Base-by-base conservation (phyloP, 2,113 vertebrate species). In the Triplophysa rosa region DNA sequence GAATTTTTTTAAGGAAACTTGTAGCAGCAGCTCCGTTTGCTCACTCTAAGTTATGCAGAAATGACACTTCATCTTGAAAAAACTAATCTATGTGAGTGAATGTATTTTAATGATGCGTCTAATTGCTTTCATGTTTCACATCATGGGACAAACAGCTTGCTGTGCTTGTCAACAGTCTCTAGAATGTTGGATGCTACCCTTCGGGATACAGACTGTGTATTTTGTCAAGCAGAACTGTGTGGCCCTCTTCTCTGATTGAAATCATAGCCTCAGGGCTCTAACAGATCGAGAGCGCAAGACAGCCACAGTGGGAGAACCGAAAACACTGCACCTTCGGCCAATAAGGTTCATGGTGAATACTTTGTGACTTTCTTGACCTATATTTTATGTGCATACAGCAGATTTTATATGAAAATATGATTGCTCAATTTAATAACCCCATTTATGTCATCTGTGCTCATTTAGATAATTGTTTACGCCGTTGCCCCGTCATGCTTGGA, bases 221-320 rank as follows among this genome's bases (percentile, higher is more conserved):
- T 79, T 80, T 81, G 74, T 81, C 56, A 75, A 79, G 67, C 75
- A 79, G 66, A 85, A 79, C 59, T 23, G 79, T 23, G 26, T 77
- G 81, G 67, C 47, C 49, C 37, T 77, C 65, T 67, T 80, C 73
- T 76, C 59, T 37, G 26, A 67, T 64, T 72, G 66, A 72, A 86
- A 81, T 79, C 61, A 72, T 52, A 40, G 80, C 79, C 79, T 77
- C 40, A 3, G 75, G 80, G 79, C 75, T 54, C 17, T 12, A 62
- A 64, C 24, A 67, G 62, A 76, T 74, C 10, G 42, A 40, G 76
- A 74, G 58, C 47, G 49, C 40, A 63, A 47, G 49, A 68, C 73
- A 81, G 61, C 40, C 56, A 64, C 63, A 65, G 65, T 66, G 67
- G 68, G 52, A 79, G 65, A 63, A 26, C 59, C 11, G 62, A 79